Evolutionary conservation across 2,888 invertebrate species (phyloP).

Genomic region (Andrena bicolor): DNA sequence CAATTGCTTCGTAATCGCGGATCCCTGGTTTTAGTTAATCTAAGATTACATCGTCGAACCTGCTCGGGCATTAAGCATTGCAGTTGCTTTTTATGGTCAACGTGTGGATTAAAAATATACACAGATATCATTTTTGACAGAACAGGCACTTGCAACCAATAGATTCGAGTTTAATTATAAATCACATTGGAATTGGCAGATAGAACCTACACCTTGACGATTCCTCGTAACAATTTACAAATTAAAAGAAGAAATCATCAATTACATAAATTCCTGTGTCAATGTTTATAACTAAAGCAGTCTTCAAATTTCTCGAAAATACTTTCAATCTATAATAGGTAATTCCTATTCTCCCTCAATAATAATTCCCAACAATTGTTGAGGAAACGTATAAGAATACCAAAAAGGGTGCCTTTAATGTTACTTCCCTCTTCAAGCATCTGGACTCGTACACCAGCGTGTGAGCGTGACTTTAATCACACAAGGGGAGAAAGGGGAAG

Average conservation of each 20-base stretch:
- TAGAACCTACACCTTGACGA: too few species aligned
- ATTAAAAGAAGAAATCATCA: too few species aligned
- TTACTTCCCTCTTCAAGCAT: conserved; percentile 6
- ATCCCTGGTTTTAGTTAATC: conserved; percentile 36
- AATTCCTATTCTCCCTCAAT: too few species aligned
- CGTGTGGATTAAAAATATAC: not conserved
- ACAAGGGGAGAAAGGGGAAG: not conserved
- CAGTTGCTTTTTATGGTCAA: not conserved
- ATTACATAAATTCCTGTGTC: too few species aligned
- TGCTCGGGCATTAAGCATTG: conserved; percentile 14
- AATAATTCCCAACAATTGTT: not conserved
- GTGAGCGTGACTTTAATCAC: conserved; percentile 36
- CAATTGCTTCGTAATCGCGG: conserved; percentile 28
- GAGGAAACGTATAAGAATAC: not conserved
- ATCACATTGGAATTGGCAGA: too few species aligned
- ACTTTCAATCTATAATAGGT: too few species aligned
- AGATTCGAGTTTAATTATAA: too few species aligned
- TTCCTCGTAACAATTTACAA: too few species aligned
- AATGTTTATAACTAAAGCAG: too few species aligned
- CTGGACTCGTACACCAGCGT: not conserved
- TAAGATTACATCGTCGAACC: conserved; percentile 20
- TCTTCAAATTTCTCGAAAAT: too few species aligned
- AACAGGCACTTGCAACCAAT: too few species aligned
- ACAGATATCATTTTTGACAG: not conserved
- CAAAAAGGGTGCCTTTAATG: not conserved